Conservation (phyloP, 2,888 invertebrate species). For the Julus scandinavius region DNA sequence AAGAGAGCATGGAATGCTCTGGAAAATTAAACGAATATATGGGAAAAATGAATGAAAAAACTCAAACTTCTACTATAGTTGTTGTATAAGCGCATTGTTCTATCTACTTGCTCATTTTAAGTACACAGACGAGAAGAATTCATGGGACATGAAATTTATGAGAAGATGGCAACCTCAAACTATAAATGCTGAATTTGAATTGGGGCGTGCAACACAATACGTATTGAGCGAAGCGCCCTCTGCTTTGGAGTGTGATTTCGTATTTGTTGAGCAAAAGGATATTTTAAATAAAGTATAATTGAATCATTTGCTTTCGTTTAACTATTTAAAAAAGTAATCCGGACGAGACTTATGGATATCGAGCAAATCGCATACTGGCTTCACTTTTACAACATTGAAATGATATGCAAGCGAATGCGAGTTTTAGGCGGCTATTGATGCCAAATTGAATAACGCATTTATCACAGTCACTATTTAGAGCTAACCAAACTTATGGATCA, state of each 20-base stretch:
- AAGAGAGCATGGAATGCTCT: neutral
- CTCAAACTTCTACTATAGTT: neutral
- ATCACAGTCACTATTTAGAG: no score
- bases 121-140: neutral
- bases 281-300: no score
- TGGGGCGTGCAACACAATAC: neutral
- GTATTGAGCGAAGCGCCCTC: neutral
- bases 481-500: no score
- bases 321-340: no score
- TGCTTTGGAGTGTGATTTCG: neutral
- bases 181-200: neutral
- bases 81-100: neutral
- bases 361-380: no score
- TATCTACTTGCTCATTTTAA: neutral
- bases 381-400: no score
- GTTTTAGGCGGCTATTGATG: no score
- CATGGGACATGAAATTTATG: constrained; percentile 28
- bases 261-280: no score
- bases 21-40: neutral
- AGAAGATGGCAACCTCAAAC: neutral
- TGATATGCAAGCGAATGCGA: no score
- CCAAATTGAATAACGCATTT: no score
- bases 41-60: neutral
- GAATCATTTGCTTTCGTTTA: no score
- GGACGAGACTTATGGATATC: no score